Evolutionary conservation across 2,797 vertebrate species (phyloP).

Genomic region (Cossypha heuglini): DNA sequence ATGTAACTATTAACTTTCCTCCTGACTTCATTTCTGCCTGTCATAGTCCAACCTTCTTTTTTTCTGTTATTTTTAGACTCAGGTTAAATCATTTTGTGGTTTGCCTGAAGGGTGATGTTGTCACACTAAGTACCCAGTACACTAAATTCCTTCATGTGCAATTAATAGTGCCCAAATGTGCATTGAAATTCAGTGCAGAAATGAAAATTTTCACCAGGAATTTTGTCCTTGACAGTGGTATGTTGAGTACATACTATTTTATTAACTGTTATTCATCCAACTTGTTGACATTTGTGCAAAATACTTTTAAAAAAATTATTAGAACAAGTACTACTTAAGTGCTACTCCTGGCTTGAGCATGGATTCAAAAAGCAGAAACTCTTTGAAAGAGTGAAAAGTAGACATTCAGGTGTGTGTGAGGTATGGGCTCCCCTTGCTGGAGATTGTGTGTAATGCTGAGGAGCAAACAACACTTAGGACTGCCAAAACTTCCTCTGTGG

Average conservation of each 20-base stretch:
- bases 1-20: not conserved
- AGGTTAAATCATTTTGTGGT: not conserved
- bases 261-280: not conserved
- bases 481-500: not conserved
- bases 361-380: not conserved
- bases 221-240: not conserved
- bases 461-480: not conserved
- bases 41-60: not conserved
- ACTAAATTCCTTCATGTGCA: not conserved
- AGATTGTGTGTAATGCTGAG: not conserved
- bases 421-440: constrained; percentile 15
- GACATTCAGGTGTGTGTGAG: not conserved
- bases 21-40: not conserved
- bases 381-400: fast-evolving
- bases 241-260: not conserved
- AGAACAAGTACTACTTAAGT: not conserved
- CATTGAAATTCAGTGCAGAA: not conserved
- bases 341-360: not conserved
- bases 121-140: not conserved
- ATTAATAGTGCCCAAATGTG: not conserved
- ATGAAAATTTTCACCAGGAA: not conserved
- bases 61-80: not conserved
- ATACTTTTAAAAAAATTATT: not conserved
- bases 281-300: not conserved
- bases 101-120: not conserved